Evolutionary conservation across 2,113 vertebrate species (phyloP).

Genomic region (Xenopus borealis): DNA sequence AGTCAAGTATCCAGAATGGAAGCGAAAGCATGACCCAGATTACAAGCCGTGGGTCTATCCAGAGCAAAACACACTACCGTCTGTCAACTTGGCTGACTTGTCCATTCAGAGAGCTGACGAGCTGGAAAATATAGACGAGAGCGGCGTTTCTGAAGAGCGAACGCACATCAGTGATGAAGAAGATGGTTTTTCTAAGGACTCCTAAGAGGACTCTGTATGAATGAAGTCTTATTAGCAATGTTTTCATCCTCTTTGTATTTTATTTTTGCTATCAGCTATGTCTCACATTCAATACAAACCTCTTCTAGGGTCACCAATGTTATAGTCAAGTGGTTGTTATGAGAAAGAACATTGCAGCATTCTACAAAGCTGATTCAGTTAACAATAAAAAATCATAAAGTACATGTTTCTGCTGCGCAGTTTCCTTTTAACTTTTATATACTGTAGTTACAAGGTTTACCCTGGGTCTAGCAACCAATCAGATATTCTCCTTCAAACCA

Average conservation of each 20-base stretch:
- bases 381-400: too few relatives aligned
- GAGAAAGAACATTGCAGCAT: too few relatives aligned
- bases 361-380: too few relatives aligned
- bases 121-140: slow-evolving; percentile 78
- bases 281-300: too few relatives aligned
- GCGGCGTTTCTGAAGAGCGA: slow-evolving; percentile 67
- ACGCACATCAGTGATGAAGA: slow-evolving; percentile 71
- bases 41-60: slow-evolving; percentile 80
- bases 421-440: too few relatives aligned
- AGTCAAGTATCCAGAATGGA: slow-evolving; percentile 82
- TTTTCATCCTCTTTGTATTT: neutral
- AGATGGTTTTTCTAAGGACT: slow-evolving; percentile 42
- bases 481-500: too few relatives aligned
- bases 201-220: neutral
- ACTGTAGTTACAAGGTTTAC: too few relatives aligned
- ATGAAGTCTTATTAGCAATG: neutral
- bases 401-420: too few relatives aligned
- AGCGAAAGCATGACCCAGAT: slow-evolving; percentile 67
- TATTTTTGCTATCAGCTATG: too few relatives aligned
- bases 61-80: slow-evolving; percentile 72
- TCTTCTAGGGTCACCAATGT: too few relatives aligned
- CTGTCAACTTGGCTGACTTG: slow-evolving; percentile 63
- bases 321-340: too few relatives aligned
- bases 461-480: too few relatives aligned
- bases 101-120: slow-evolving; percentile 70